Base-by-base conservation (phyloP, 2,797 vertebrate genomes). In the Epinephelus awoara region DNA sequence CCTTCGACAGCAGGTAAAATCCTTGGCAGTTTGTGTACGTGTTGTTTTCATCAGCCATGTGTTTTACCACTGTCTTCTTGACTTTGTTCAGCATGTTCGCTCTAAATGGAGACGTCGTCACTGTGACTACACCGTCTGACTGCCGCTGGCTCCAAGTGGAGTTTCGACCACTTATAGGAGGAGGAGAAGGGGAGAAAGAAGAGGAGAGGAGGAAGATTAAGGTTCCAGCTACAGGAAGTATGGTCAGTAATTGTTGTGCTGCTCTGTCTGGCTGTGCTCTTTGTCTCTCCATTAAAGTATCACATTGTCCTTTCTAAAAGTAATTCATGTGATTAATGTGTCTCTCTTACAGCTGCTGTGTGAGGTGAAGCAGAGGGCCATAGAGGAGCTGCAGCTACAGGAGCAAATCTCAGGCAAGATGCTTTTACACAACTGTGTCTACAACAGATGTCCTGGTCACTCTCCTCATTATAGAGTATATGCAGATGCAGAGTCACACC, bases 61-160 rank as follows among this genome's bases (percentile, higher is more conserved):
- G 4, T 23, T 49, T 61, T 6, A 64, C 46, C 14, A 8, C 13
- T 6, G 7, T 61, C 23, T 27, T 63, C 15, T 62, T 27, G 34
- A 3, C 21, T 87, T 67, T 76, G 62, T 81, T 63, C 86, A 99
- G 98, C 85, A 80, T 96, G 18, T 94, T 97, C 82, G 91, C 82
- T 2, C 50, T 92, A 29, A 94, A 92, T 0, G 96, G 95, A 61
- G 94, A 95, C 13, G 75, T 95, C 2, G 93, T 96, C 72, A 96
- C 95, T 0, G 95, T 96, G 91, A 95, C 92, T 0, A 96, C 96
- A 0, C 96, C 96, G 0, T 96, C 94, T 0, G 95, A 96, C 90
- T 96, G 95, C 83, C 95, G 95, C 91, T 98, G 96, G 97, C 94
- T 99, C 23, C 96, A 96, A 79, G 96, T 99, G 77, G 96, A 96